Base-by-base conservation (phyloP, 2,888 invertebrate genomes). In the Lithophane ornitopus region DNA sequence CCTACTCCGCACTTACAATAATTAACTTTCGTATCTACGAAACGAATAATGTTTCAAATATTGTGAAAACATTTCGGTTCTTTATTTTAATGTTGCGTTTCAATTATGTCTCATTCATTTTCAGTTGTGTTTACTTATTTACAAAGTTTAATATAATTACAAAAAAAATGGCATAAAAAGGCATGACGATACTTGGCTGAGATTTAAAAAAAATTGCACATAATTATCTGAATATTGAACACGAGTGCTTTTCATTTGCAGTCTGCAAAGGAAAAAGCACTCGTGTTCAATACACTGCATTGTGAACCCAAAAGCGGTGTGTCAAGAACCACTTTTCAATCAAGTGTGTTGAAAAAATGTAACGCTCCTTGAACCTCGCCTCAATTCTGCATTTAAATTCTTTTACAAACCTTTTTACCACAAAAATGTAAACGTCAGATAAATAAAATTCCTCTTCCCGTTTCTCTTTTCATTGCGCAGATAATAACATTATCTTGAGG, bases 321-420 rank as follows among this genome's bases (percentile, higher is more conserved):
- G 6, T 16, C 56, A 66, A 66, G 66, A 34, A 4, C 1, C 9
- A 22, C 28, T 66, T 56, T 66, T 28, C 54, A 34, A 54, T 1
- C 1, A 22, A 14, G 16, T 28, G 4, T 19, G 19, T 46, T 46
- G 7, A 28, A 22, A 76, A 49, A 66, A 14, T n/a, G 14, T 46
- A 49, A 44, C 28, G 41, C 22, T 76, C 39, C 3, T 26, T 70
- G n/a, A 52, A 71, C n/a, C 71, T 59, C 8, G 14, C 11, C 12
- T 14, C 22, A 69, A 46, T 69, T 74, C 11, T 41, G 52, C 19
- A 58, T 76, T 63, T 58, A 54, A 65, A 81, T 77, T 71, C 28
- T 12, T 75, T 34, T 1, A 54, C 14, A 54, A 76, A 81, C 58
- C 11, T 80, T 67, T 80, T 73, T 26, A 12, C 70, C 69, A 44